Percentiles rank a stretch among this genome's conserved stretches.
Evolutionary conservation across 2,888 invertebrate species (phyloP).

Genomic region (Lymantria monacha): DNA sequence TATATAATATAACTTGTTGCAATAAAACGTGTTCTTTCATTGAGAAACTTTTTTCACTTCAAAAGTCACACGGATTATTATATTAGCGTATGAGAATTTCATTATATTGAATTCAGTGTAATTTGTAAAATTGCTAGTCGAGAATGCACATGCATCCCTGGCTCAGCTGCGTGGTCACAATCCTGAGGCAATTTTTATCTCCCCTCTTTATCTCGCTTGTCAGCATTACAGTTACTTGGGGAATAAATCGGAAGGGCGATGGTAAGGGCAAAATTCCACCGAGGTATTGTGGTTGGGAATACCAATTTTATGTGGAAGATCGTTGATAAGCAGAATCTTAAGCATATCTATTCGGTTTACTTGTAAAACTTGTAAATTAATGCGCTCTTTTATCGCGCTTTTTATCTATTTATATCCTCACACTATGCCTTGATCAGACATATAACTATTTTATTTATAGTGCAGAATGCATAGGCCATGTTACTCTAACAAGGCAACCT

Average conservation of each 20-base stretch:
- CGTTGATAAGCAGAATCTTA: constrained; percentile 47
- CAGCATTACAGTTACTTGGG: constrained; percentile 59
- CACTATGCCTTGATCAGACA: background rate
- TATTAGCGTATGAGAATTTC: constrained; percentile 57
- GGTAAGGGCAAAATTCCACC: constrained; percentile 43
- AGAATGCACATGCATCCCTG: constrained; percentile 67
- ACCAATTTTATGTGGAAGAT: constrained; percentile 50
- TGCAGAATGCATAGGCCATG: background rate
- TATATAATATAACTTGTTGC: too few relatives aligned
- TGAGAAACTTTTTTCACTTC: constrained; percentile 30
- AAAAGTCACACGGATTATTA: constrained; percentile 39
- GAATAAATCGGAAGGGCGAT: constrained; percentile 56
- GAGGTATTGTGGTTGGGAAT: constrained; percentile 48
- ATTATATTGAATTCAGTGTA: constrained; percentile 66
- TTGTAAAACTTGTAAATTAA: constrained; percentile 33
- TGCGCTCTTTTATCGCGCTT: background rate
- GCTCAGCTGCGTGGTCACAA: constrained; percentile 68
- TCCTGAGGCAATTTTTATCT: constrained; percentile 68
- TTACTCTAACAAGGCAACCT: too few relatives aligned
- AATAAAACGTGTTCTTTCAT: constrained; percentile 22
- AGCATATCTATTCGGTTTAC: constrained; percentile 30
- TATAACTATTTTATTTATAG: background rate
- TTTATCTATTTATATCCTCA: background rate
- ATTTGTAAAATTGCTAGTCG: constrained; percentile 71
- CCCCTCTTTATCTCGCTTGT: constrained; percentile 49